Conservation (phyloP, 2,888 invertebrate species). For the Apodemia hepburni region DNA sequence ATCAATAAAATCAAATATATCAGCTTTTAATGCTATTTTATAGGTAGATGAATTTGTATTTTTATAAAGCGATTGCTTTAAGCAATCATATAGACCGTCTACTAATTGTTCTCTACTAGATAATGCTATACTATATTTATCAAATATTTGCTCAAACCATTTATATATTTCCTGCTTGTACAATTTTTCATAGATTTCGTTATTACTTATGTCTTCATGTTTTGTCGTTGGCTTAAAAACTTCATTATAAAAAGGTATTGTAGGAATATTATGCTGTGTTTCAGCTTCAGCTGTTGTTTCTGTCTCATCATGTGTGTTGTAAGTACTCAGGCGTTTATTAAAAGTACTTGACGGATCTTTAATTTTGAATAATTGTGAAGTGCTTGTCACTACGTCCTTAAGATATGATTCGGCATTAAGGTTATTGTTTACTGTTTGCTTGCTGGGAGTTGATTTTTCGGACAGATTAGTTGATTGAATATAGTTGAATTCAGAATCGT, state of each 20-base stretch:
- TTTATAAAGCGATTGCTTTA: conserved; percentile 29
- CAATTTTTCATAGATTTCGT: not conserved
- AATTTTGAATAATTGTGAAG: not conserved
- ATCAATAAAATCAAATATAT: conserved; percentile 39
- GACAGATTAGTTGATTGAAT: not conserved
- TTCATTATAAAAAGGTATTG: not conserved
- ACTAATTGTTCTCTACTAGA: conserved; percentile 27
- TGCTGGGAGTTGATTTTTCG: too few species aligned
- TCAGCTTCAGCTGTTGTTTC: conserved; percentile 12
- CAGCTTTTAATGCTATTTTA: conserved; percentile 38
- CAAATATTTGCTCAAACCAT: conserved; percentile 34
- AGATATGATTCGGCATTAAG: not conserved
- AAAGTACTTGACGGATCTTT: not conserved
- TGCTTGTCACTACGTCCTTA: not conserved
- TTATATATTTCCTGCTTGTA: conserved; percentile 27
- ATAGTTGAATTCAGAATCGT: not conserved
- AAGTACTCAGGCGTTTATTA: not conserved
- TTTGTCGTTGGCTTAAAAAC: not conserved
- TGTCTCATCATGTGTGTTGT: not conserved
- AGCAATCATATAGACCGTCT: conserved; percentile 28
- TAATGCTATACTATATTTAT: conserved; percentile 22
- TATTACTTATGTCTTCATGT: not conserved
- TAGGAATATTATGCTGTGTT: conserved; percentile 10
- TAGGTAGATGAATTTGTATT: conserved; percentile 28
- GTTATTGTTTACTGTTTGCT: not conserved